Conservation (phyloP, 2,113 vertebrate genomes). For the Etheostoma spectabile region DNA sequence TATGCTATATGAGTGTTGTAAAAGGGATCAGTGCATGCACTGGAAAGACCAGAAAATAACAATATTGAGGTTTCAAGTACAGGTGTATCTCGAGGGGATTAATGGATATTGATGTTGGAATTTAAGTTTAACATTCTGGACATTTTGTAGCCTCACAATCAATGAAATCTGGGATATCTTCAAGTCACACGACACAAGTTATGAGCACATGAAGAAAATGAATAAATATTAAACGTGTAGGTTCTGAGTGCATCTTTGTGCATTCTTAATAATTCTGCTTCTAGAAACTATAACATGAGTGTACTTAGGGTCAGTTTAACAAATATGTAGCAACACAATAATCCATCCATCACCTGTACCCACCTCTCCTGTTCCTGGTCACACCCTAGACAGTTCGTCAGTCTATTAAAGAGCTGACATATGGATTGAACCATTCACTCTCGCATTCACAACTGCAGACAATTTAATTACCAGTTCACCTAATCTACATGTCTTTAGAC, state of each 20-base stretch:
- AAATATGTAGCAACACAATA: neutral
- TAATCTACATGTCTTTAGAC: neutral
- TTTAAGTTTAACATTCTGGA: neutral
- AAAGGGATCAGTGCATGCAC: neutral
- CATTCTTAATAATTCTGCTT: neutral
- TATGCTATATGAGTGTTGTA: neutral
- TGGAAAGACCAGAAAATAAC: neutral
- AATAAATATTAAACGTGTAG: neutral
- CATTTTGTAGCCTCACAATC: slow-evolving; percentile 14
- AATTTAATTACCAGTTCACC: neutral
- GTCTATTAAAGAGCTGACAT: neutral
- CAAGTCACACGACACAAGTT: neutral
- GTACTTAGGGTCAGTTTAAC: neutral
- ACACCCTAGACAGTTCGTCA: neutral
- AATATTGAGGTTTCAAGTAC: neutral
- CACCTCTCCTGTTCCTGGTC: neutral
- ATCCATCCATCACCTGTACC: neutral
- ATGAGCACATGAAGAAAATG: neutral
- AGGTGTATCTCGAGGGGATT: neutral
- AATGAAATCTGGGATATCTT: slow-evolving; percentile 3
- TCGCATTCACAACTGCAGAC: neutral
- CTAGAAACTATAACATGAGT: neutral
- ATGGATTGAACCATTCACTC: neutral
- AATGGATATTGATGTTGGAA: slow-evolving; percentile 2
- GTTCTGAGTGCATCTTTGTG: neutral